Evolutionary conservation across 2,888 invertebrate species (phyloP), one percentile per base, ranked within the genome.

Genomic region (Papilio demoleus): DNA sequence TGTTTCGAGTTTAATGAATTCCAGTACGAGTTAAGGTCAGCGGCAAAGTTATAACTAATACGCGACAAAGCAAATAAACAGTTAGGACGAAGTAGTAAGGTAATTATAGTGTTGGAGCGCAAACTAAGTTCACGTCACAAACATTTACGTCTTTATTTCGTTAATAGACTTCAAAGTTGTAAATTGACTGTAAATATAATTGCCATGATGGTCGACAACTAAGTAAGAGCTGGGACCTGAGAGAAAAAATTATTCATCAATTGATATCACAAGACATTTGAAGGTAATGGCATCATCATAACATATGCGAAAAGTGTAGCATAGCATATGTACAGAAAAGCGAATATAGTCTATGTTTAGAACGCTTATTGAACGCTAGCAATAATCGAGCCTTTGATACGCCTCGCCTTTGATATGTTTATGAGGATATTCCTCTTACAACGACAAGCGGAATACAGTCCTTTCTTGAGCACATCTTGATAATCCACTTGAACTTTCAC

Each of bases 81-180:
- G n/a, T n/a, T n/a, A n/a, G 56, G n/a, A 22, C 22, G 36, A 34
- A 45, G 42, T 58, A 45, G 34, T 53, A 31, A 53, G 53, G 53
- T 27, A 53, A 53, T 53, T 53, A 38, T 4, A 45, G 45, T 36
- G 65, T 45, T 58, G 2, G 59, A 42, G 31, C 11, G 45, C 24
- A 59, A 65, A 45, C 24, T 31, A 19, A 34, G 40, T 38, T 65
- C 27, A 27, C 3, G 17, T 50, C 24, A 38, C 11, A 12, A 3
- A 2, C 38, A 12, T 17, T 17, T 17, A 14, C 1, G 14, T 2
- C 14, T 17, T 42, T 42, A 42, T 6, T 17, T n/a, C 4, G 1
- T 85, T 88, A 88, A 90, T 89, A 90, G 88, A 65, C 5, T 42
- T 17, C n/a, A 11, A n/a, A 42, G 17, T 42, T 6, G 5, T 38